These are phyloP conservation scores for Lagorchestes hirsutus DNA, from an alignment of 2,797 vertebrate species.

Conservation along the genomic window DNA sequence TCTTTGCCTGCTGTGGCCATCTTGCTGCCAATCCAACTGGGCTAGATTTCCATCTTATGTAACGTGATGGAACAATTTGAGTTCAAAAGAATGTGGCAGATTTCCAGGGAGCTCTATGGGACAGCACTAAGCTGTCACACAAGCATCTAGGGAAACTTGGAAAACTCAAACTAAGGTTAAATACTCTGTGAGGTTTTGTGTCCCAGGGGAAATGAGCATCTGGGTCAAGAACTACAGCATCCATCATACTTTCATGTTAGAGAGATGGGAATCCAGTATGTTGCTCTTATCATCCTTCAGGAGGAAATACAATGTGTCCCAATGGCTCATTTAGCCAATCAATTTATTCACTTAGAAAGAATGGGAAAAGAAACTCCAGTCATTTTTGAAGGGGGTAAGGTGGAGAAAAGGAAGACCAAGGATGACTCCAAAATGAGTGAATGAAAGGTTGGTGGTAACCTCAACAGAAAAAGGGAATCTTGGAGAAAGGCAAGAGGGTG, in stretches of 20 bases:
- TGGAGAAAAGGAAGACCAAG: background rate
- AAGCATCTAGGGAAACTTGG: conserved; percentile 56
- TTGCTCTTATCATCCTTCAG: background rate
- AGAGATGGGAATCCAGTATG: background rate
- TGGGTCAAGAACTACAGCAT: conserved; percentile 45
- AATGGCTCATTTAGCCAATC: background rate
- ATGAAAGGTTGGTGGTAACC: background rate
- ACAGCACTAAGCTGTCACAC: conserved; percentile 50
- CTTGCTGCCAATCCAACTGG: conserved; percentile 37
- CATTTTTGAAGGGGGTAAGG: conserved; percentile 21
- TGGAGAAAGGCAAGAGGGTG: background rate
- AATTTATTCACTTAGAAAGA: conserved; percentile 27
- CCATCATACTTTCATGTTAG: background rate
- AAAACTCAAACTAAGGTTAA: conserved; percentile 55
- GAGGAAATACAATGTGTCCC: conserved; percentile 13
- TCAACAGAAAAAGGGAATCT: background rate
- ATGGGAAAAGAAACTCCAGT: conserved; percentile 35
- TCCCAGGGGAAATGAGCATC: conserved; percentile 54
- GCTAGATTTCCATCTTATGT: conserved; percentile 59
- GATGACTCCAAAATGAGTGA: background rate
- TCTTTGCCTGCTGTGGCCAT: conserved; percentile 44
- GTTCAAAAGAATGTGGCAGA: conserved; percentile 35
- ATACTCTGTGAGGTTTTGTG: background rate
- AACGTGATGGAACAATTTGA: conserved; percentile 64
- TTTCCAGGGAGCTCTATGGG: conserved; percentile 64